phyloP scores from a whole-genome alignment of 2,888 invertebrate species.

The Dicycla oo region DNA sequence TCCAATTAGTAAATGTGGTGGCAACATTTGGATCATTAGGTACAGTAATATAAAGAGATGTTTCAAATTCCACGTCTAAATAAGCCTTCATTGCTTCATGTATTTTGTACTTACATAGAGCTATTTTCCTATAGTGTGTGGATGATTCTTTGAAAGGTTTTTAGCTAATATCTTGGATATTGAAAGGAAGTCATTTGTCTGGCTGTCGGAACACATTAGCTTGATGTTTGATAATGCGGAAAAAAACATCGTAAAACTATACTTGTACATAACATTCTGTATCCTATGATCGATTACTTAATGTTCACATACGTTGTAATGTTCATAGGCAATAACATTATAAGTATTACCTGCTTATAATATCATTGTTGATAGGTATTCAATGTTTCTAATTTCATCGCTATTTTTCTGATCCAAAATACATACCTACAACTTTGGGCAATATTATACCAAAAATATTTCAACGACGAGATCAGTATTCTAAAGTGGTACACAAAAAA shows the following conservation, averaged over 20 bases:
- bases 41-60: background rate
- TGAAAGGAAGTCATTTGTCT: conserved; percentile 66
- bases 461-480: conserved; percentile 22
- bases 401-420: background rate
- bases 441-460: conserved; percentile 21
- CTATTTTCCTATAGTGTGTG: conserved; percentile 27
- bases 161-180: conserved; percentile 61
- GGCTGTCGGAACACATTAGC: conserved; percentile 68
- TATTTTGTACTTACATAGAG: background rate
- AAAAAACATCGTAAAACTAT: conserved; percentile 46
- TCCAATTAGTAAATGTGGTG: background rate
- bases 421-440: background rate
- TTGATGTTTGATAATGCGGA: conserved; percentile 43
- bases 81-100: background rate
- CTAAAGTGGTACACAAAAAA: conserved; percentile 51
- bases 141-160: conserved; percentile 59
- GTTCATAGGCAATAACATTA: background rate
- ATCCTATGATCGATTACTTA: conserved; percentile 6
- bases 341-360: background rate
- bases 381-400: background rate
- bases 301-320: background rate
- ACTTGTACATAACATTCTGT: conserved; percentile 8
- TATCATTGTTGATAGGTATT: background rate
- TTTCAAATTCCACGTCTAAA: background rate
- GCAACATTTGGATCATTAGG: background rate